Conservation (phyloP, 2,888 invertebrate genomes). For the Aricia artaxerxes region DNA sequence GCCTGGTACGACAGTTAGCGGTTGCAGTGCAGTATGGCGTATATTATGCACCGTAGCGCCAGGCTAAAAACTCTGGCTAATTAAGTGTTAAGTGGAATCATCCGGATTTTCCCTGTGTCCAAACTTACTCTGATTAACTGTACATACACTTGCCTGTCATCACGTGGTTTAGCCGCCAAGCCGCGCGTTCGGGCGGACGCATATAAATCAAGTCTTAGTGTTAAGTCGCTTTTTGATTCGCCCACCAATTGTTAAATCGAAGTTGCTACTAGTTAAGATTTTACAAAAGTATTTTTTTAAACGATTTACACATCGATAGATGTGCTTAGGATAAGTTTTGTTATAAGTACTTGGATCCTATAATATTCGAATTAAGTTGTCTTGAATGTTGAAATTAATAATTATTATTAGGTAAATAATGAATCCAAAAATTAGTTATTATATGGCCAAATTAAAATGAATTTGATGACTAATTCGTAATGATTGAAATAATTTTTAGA, state of each 20-base stretch:
- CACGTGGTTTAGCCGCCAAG: too few species aligned
- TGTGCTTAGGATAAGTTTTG: background rate
- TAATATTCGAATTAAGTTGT: background rate
- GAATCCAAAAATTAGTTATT: background rate
- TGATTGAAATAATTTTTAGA: background rate
- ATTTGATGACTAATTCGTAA: constrained; percentile 5
- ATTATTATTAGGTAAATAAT: background rate
- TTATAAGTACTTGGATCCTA: background rate
- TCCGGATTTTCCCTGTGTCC: too few species aligned
- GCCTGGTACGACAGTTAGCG: too few species aligned
- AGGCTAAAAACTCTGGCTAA: too few species aligned
- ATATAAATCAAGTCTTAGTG: background rate
- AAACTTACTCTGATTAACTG: too few species aligned
- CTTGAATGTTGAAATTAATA: background rate
- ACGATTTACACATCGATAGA: constrained; percentile 15
- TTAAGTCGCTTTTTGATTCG: constrained; percentile 26
- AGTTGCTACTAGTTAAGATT: constrained; percentile 24
- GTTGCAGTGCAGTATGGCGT: too few species aligned
- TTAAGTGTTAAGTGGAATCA: too few species aligned
- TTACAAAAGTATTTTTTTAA: constrained; percentile 21
- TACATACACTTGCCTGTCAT: too few species aligned
- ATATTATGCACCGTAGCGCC: too few species aligned
- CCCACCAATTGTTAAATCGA: constrained; percentile 25
- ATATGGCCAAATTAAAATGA: background rate
- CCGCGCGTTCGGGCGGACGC: too few species aligned